Evolutionary conservation across 2,797 vertebrate genomes (phyloP), one percentile per base, ranked within the genome.

Genomic region (Myotis pilosus): DNA sequence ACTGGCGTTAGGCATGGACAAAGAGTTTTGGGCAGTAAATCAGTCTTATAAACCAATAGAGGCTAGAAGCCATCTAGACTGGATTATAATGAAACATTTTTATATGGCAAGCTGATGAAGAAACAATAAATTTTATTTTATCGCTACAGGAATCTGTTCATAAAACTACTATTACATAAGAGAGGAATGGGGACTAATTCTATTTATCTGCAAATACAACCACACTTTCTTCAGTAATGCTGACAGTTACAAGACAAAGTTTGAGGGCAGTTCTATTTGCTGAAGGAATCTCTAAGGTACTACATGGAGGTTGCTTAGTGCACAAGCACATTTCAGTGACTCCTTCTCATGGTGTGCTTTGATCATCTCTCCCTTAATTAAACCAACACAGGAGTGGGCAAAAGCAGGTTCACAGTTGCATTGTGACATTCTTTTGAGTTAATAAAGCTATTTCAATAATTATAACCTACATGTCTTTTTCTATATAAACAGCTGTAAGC

Each of bases 191-290:
- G 8, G 53, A 79, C 55, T 80, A 78, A 94, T 89, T 81, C 72
- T 64, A 49, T 85, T 95, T 82, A 57, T 60, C 85, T 95, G 89
- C 90, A 94, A 91, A 86, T 83, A 74, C 13, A 76, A 47, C 9
- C 75, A 13, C 25, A 36, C 22, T 78, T 49, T 64, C 51, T 62
- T 91, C 47, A 66, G 8, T 22, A 57, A 72, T n/a, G n/a, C 6
- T 55, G 44, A 62, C 1, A 44, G 23, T 8, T 80, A 74, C 51
- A 25, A 82, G 90, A 68, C 41, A 62, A 57, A 51, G 28, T 51
- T 41, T 25, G 28, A 66, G 25, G 30, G 33, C 41, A 30, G 6
- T 16, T 74, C 38, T n/a, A 68, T 66, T 11, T 76, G 28, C 80
- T 69, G 36, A 75, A 93, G 78, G 78, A 47, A 60, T 60, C 20